Base-by-base conservation (phyloP, 1,140 invertebrate species). In the Trachymyrmex septentrionalis region DNA sequence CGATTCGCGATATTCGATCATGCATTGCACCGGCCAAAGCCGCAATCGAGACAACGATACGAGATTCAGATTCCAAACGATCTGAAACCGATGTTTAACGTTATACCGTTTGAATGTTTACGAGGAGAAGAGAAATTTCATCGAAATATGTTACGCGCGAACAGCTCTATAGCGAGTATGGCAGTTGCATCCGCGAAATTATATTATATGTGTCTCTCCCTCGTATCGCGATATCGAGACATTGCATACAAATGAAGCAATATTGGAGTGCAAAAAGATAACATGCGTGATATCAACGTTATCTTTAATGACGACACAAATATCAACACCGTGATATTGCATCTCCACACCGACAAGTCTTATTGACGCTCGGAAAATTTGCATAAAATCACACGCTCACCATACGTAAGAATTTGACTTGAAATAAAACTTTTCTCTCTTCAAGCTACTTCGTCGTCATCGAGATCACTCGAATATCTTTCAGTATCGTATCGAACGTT, bases 71-170 rank as follows among this genome's bases (percentile, higher is more conserved):
- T 84, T 73, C 55, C 24, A 48, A 59, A 82, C 55, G 4, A 3
- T 38, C 24, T 73, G 67, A 48, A n/a, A 73, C 55, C 24, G 48
- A 24, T 24, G n/a, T 75, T 73, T 84, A 81, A 71, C 34, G 66
- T 84, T 63, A 34, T n/a, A 69, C 16, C 66, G 38, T 21, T 67
- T 21, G 55, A 30, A 9, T 48, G 38, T 84, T 84, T 61, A 63
- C 38, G 44, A 50, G 57, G 9, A 73, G 21, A 24, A 16, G 24
- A 73, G 44, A 75, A 30, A 24, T 63, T 73, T 50, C 80, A 61
- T 63, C 30, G 55, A 75, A 61, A 61, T 38, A 21, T 27, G 14
- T 67, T 71, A 61, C 38, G 38, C 38, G 57, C 24, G 19, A 12
- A 59, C 38, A 72, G 61, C 67, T 57, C 30, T 67, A 10, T 24